phyloP scores from a whole-genome alignment of 2,888 invertebrate genomes.

The Drosophila greeni region DNA sequence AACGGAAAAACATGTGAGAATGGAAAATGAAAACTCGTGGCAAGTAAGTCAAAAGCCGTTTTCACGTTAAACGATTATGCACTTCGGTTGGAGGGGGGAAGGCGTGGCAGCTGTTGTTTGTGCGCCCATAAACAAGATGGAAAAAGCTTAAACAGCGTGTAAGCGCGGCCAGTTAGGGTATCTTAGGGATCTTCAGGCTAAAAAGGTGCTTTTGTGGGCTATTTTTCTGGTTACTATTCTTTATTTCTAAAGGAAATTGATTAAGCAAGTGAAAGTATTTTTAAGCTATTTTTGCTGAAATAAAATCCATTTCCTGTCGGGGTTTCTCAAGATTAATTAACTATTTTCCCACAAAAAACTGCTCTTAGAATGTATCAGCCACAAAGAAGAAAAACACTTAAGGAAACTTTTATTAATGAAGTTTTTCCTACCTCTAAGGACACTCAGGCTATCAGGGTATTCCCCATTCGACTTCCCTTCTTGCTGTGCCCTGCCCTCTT shows the following conservation, averaged over 20 bases:
- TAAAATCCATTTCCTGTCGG: not conserved
- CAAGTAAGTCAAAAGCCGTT: slow-evolving; percentile 37
- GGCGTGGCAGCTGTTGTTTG: slow-evolving; percentile 21
- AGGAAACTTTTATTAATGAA: not conserved
- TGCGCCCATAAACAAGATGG: slow-evolving; percentile 23
- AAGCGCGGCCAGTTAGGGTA: not conserved
- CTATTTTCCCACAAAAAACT: not conserved
- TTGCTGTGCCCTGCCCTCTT: slow-evolving; percentile 15
- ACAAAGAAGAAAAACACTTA: not conserved
- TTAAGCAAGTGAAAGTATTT: not conserved
- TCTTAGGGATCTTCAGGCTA: not conserved
- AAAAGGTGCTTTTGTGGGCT: not conserved
- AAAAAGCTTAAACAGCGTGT: slow-evolving; percentile 27
- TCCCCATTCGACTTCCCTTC: slow-evolving; percentile 11
- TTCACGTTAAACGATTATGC: slow-evolving; percentile 55
- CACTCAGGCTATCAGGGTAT: slow-evolving; percentile 2
- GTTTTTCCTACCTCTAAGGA: no score
- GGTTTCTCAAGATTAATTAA: not conserved
- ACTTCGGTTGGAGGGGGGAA: slow-evolving; percentile 16
- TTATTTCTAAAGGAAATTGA: not conserved
- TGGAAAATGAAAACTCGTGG: slow-evolving; percentile 14
- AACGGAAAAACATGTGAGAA: slow-evolving; percentile 19
- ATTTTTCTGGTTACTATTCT: no score
- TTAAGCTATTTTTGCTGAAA: not conserved
- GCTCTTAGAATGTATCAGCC: fast-evolving